Evolutionary conservation across 2,888 invertebrate species (phyloP), one percentile per base, ranked within the genome.

Genomic region (Hypsopygia costalis): DNA sequence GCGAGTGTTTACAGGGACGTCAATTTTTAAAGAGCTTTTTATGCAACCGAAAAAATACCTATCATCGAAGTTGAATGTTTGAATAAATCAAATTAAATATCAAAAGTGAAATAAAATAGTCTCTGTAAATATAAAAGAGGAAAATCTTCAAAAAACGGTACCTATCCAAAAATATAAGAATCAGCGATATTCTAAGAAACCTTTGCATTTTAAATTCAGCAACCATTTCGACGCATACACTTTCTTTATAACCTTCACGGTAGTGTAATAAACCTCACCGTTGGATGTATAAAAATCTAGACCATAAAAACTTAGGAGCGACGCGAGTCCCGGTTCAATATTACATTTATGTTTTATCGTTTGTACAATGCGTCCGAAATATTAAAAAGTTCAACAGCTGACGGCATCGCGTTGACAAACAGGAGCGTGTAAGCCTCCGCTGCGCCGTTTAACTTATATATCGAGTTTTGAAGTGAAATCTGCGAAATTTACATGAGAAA

Each of bases 401-500:
- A 7, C 25, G 25, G 34, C 44, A 38, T 16, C 16, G 34, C 33
- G 50, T 52, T 55, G 58, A 58, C 52, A 55, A 53, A 55, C 52
- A 55, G 49, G 53, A 39, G 51, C 58, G 58, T 58, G 53, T 61
- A 62, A 58, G 55, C 58, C 25, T 25, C 25, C 6, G 57, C 52
- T 62, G 71, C 55, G 57, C 52, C 62, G 71, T 74, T 77, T 74
- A 75, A 77, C 69, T 77, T 77, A 69, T 71, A 77, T 69, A 75
- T 77, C 66, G 73, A 75, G 69, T 76, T 80, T 39, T 69, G 61
- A 56, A 64, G 64, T 69, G 68, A 80, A 81, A 82, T 81, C 80
- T 74, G 57, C 49, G 58, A 75, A 73, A 85, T 83, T 81, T 82
- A 79, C 81, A 85, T 85, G 73, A 80, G 76, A 83, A 82, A 80